phyloP scores from a whole-genome alignment of 2,113 vertebrate genomes.

The Oenanthe melanoleuca region DNA sequence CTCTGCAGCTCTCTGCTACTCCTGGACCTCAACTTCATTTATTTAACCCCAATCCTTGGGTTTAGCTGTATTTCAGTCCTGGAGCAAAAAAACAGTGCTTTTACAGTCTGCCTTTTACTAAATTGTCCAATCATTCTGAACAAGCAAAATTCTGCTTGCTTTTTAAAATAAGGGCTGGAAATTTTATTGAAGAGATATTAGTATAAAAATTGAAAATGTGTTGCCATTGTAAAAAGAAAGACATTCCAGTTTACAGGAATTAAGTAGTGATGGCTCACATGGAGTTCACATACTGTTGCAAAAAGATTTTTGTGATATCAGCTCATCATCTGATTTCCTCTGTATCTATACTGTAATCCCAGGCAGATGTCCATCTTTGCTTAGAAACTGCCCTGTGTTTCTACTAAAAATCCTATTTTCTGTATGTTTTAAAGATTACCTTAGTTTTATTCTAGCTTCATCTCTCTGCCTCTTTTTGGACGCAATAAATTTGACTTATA shows the following conservation, averaged over 20 bases:
- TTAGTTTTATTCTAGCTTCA: neutral
- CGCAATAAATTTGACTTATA: neutral
- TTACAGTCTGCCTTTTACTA: neutral
- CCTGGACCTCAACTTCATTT: neutral
- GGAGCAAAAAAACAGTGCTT: neutral
- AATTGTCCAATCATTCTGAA: neutral
- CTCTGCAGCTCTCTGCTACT: neutral
- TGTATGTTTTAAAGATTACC: neutral
- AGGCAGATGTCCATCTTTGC: neutral
- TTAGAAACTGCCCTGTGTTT: neutral
- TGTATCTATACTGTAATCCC: neutral
- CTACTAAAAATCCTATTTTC: neutral
- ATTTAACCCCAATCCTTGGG: neutral
- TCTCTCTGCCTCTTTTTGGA: neutral
- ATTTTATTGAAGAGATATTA: neutral
- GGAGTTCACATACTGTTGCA: neutral
- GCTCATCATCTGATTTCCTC: neutral
- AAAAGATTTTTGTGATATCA: neutral
- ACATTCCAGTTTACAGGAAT: neutral
- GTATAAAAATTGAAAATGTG: neutral
- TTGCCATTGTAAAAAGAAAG: neutral
- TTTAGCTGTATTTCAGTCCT: neutral
- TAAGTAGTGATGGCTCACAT: neutral
- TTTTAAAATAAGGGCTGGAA: neutral
- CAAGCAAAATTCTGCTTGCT: neutral